Evolutionary conservation across 2,113 vertebrate species (phyloP).

Genomic region (Bettongia penicillata): DNA sequence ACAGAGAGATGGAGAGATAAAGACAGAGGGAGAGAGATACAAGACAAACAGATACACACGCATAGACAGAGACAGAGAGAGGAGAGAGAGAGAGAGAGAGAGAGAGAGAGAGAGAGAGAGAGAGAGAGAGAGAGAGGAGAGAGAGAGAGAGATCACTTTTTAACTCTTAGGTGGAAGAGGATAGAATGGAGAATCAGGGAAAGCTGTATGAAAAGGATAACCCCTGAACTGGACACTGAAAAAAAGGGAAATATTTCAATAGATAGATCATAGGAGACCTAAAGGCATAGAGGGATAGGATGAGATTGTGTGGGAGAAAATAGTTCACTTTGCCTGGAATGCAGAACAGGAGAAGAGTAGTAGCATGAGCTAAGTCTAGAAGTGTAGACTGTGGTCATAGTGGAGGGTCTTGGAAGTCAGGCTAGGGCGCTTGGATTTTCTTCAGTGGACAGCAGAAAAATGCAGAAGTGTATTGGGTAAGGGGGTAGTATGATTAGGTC

Average conservation of each 20-base stretch:
- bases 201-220: not conserved
- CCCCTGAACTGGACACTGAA: not conserved
- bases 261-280: not conserved
- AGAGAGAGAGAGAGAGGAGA: not conserved
- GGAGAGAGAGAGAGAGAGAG: not conserved
- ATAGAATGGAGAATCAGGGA: not conserved
- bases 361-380: not conserved
- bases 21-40: not conserved
- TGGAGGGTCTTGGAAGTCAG: not conserved
- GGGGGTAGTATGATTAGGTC: not conserved
- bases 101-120: not conserved
- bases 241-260: not conserved
- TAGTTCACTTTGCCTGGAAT: not conserved
- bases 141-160: not conserved
- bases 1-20: not conserved
- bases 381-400: not conserved
- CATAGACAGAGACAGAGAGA: not conserved
- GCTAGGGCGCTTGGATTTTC: not conserved
- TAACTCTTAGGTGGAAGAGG: not conserved
- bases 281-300: not conserved
- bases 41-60: too few species aligned
- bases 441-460: not conserved
- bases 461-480: not conserved
- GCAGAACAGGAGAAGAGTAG: not conserved
- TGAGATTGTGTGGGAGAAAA: too few species aligned